phyloP scores from a whole-genome alignment of 2,797 vertebrate species.

The Triplophysa yarkandensis region DNA sequence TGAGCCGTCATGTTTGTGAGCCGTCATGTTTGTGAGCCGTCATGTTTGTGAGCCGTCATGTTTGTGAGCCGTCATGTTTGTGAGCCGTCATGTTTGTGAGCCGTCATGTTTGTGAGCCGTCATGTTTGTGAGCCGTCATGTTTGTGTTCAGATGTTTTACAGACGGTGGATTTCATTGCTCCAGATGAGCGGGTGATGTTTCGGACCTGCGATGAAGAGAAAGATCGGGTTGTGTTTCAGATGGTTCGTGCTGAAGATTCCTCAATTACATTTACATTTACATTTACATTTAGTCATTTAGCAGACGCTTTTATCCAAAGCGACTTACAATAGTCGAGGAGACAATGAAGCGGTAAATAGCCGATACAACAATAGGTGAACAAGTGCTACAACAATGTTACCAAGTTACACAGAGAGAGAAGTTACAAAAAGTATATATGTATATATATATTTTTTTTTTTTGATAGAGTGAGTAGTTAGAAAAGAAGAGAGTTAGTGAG shows the following conservation, averaged over 20 bases:
- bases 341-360: no score
- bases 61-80: not conserved
- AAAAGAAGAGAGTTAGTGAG: no score
- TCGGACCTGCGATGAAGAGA: slow-evolving; percentile 88
- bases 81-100: not conserved
- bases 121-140: not conserved
- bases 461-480: no score
- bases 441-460: no score
- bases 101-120: not conserved
- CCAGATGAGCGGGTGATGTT: slow-evolving; percentile 93
- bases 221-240: slow-evolving; percentile 86
- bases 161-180: slow-evolving; percentile 91
- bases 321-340: no score
- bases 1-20: not conserved
- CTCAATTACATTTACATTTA: not conserved
- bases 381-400: no score
- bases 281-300: no score
- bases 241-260: slow-evolving; percentile 80
- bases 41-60: not conserved
- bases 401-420: no score
- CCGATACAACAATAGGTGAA: no score
- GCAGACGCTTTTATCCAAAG: no score
- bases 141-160: slow-evolving; percentile 76
- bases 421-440: no score
- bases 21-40: not conserved